A percentile compares a stretch with the other conserved stretches of the same genome.
Evolutionary conservation across 2,113 vertebrate genomes (phyloP).

Genomic region (Telmatochromis sp.): DNA sequence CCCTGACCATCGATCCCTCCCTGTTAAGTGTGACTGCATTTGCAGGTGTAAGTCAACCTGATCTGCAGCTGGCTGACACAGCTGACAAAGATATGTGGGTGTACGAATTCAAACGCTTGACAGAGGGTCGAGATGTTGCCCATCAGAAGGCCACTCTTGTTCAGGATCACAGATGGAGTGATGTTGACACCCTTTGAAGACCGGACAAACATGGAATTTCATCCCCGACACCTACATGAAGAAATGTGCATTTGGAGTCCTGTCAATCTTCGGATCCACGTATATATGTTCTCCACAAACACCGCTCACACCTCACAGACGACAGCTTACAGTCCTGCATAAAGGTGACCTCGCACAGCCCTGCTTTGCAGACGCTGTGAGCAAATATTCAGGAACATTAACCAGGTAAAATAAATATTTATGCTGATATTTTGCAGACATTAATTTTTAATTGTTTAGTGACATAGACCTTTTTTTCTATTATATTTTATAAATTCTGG

Average conservation of each 20-base stretch:
- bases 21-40: not conserved
- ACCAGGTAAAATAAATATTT: not conserved
- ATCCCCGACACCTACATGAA: not conserved
- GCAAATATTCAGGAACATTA: not conserved
- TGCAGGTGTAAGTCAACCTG: not conserved
- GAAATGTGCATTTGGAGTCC: not conserved
- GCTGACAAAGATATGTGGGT: not conserved
- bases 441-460: not conserved
- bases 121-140: not conserved
- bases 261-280: accelerated
- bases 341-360: not conserved
- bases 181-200: not conserved
- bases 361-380: not conserved
- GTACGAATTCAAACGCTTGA: not conserved
- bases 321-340: not conserved
- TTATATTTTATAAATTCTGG: not conserved
- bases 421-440: not conserved
- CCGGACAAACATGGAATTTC: accelerated
- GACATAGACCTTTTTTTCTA: not conserved
- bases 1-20: not conserved
- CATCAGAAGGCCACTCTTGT: not conserved
- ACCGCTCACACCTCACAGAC: not conserved
- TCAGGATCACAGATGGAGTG: not conserved
- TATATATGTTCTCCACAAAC: not conserved
- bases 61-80: accelerated